phyloP scores from a whole-genome alignment of 35 echinoderm and acorn worm genomes.

The Strongylocentrotus purpuratus region DNA sequence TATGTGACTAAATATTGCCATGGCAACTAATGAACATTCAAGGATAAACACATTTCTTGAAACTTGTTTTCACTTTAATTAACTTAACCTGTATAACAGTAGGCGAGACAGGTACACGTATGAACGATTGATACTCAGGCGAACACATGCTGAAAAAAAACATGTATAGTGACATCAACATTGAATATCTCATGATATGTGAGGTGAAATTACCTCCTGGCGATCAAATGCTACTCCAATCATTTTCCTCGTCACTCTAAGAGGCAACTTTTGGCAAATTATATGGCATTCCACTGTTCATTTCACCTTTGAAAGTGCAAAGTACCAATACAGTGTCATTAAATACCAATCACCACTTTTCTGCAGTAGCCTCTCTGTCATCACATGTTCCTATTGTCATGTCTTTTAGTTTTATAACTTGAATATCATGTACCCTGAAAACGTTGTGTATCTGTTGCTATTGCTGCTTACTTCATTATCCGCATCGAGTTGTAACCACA shows the following conservation, averaged over 20 bases:
- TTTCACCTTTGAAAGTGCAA: background rate
- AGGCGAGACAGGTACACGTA: no score
- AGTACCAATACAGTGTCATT: background rate
- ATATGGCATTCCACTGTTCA: background rate
- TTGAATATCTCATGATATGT: background rate
- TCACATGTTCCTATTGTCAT: background rate
- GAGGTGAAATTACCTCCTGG: background rate
- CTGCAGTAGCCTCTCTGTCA: background rate
- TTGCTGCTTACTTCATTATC: conserved; percentile 86
- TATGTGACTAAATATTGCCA: no score
- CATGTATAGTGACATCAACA: no score
- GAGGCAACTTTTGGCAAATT: background rate
- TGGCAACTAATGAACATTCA: no score
- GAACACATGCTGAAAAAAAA: no score
- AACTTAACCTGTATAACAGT: no score
- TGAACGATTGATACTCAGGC: no score
- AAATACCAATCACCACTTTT: background rate
- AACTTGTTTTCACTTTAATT: no score
- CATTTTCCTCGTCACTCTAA: background rate
- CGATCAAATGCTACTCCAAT: background rate
- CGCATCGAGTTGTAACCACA: conserved; percentile 90
- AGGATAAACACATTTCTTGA: no score
- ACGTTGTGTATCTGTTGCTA: conserved; percentile 88
- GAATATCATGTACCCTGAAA: conserved; percentile 88
- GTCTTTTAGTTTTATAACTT: conserved; percentile 49